A percentile compares a stretch with the other conserved stretches of the same genome.
Conservation (phyloP, 2,888 invertebrate species). For the Malacosoma neustria region DNA sequence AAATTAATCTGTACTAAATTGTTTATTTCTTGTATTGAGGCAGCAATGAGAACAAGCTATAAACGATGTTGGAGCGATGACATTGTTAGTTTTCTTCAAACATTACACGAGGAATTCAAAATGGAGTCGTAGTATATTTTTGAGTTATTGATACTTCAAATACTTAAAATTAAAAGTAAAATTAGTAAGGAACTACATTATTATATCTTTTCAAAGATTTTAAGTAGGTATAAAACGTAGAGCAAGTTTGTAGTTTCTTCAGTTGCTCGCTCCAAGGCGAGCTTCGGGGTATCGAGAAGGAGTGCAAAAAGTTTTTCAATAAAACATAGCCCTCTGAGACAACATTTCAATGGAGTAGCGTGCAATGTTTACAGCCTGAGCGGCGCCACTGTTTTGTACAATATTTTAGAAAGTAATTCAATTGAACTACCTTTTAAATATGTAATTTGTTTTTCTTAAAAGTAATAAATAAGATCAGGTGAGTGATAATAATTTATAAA, state of each 20-base stretch:
- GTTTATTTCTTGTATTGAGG: conserved; percentile 2
- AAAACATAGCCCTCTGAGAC: conserved; percentile 66
- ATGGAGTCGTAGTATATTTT: no score
- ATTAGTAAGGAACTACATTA: no score
- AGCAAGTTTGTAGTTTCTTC: not conserved
- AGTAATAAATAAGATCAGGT: no score
- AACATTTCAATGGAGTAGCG: conserved; percentile 61
- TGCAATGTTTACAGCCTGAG: conserved; percentile 52
- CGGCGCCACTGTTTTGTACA: conserved; percentile 24
- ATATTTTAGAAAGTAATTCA: conserved; percentile 47
- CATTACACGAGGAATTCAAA: no score
- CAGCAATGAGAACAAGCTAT: no score
- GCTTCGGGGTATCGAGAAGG: conserved; percentile 29
- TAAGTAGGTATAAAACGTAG: not conserved
- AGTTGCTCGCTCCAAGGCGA: not conserved
- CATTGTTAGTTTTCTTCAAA: no score
- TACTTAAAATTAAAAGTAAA: no score
- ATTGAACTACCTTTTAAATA: no score
- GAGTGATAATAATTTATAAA: no score
- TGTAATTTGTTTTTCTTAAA: no score
- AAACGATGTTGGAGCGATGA: no score
- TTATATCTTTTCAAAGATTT: not conserved
- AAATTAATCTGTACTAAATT: conserved; percentile 6
- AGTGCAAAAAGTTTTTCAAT: conserved; percentile 65
- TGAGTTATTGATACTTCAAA: no score